Evolutionary conservation across 1,140 invertebrate genomes (phyloP).

Genomic region (silkworm (Bombyx mori)): ASM3026992v2 NC_085116.1:17355501-17356000

Average conservation of each 20-base stretch:
- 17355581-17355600: neutral
- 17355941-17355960: conserved; percentile 29
- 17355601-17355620: neutral
- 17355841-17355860: too few relatives aligned
- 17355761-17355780: too few relatives aligned
- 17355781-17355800: too few relatives aligned
- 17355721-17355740: too few relatives aligned
- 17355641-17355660: neutral
- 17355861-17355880: too few relatives aligned
- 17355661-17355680: too few relatives aligned
- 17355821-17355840: too few relatives aligned
- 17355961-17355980: conserved; percentile 43
- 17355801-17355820: too few relatives aligned
- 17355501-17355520: conserved; percentile 5
- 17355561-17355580: conserved; percentile 7
- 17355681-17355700: too few relatives aligned
- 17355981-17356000: conserved; percentile 26
- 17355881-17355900: neutral
- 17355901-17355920: conserved; percentile 9
- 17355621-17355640: neutral
- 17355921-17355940: conserved; percentile 24
- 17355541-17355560: conserved; percentile 4
- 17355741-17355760: too few relatives aligned
- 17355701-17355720: too few relatives aligned
- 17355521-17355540: conserved; percentile 8